Conservation (phyloP, 2,113 vertebrate genomes). For the Lichenostomus cassidix region DNA sequence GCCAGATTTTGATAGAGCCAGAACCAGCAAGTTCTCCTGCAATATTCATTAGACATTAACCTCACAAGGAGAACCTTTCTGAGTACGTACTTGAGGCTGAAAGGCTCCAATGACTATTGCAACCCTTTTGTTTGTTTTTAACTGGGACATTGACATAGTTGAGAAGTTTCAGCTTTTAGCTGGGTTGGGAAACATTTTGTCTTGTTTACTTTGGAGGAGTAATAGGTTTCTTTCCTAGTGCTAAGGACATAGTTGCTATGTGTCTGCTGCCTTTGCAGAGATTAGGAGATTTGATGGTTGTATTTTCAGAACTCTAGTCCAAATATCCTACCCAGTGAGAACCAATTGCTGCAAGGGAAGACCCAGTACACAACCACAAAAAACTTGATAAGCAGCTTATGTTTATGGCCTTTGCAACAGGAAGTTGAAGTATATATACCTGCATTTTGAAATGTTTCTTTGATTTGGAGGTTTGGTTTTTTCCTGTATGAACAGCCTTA, state of each 20-base stretch:
- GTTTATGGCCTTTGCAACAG: conserved; percentile 5
- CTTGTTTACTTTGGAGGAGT: conserved; percentile 38
- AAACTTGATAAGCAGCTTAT: conserved; percentile 22
- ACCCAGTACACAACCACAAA: background rate
- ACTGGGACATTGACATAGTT: background rate
- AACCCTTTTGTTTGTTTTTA: conserved; percentile 20
- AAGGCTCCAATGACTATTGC: background rate
- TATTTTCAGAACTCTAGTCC: conserved; percentile 43
- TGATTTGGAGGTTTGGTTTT: background rate
- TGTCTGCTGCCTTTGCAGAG: conserved; percentile 44
- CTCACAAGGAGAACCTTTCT: background rate
- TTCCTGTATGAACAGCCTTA: conserved; percentile 29
- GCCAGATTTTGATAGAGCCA: background rate
- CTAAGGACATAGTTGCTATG: background rate
- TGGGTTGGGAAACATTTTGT: conserved; percentile 23
- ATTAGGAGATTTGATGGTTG: conserved; percentile 38
- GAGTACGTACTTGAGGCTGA: background rate
- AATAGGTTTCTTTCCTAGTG: conserved; percentile 44
- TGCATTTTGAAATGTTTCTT: conserved; percentile 16
- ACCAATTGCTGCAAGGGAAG: conserved; percentile 25
- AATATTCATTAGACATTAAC: conserved; percentile 42
- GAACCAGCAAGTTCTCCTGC: conserved; percentile 7
- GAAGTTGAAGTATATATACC: background rate
- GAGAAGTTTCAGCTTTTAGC: background rate
- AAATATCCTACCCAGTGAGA: conserved; percentile 11